These are phyloP conservation scores for Eupithecia inturbata DNA, from an alignment of 2,888 invertebrate species.

Conservation along the genomic window DNA sequence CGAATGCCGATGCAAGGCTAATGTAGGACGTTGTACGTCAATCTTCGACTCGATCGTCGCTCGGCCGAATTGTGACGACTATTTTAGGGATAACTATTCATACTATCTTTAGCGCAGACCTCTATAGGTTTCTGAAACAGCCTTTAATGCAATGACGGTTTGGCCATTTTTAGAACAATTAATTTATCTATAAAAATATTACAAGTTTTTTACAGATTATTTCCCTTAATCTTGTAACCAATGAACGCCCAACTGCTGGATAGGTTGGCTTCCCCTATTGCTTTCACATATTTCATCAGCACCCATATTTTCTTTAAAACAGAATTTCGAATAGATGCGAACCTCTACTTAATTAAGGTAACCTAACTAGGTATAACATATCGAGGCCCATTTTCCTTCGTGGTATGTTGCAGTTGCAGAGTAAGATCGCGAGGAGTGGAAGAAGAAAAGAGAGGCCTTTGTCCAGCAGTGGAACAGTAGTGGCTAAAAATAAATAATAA, in stretches of 20 bases:
- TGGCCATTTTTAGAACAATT: not conserved
- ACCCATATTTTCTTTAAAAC: not conserved
- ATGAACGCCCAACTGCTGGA: not conserved
- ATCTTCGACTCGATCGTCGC: constrained; percentile 54
- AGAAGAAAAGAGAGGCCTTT: too few species aligned
- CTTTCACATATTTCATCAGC: not conserved
- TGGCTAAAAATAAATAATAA: not conserved
- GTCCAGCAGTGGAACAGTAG: too few species aligned
- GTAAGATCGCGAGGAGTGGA: too few species aligned
- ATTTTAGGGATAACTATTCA: not conserved
- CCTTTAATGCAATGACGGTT: not conserved
- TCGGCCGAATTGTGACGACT: constrained; percentile 32
- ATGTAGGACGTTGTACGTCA: constrained; percentile 73
- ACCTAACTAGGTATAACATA: too few species aligned
- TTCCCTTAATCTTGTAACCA: not conserved
- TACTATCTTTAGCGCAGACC: not conserved
- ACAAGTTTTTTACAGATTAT: not conserved
- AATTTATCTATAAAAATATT: not conserved
- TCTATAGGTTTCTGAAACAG: not conserved
- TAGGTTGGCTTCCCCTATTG: not conserved
- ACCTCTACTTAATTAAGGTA: not conserved
- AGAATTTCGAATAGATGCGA: not conserved
- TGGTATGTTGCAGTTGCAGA: too few species aligned
- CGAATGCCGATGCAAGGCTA: constrained; percentile 74
- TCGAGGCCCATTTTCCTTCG: too few species aligned